These are phyloP conservation scores for Trichechus manatus DNA, from an alignment of 2,113 vertebrate genomes.

Conservation along the genomic window DNA sequence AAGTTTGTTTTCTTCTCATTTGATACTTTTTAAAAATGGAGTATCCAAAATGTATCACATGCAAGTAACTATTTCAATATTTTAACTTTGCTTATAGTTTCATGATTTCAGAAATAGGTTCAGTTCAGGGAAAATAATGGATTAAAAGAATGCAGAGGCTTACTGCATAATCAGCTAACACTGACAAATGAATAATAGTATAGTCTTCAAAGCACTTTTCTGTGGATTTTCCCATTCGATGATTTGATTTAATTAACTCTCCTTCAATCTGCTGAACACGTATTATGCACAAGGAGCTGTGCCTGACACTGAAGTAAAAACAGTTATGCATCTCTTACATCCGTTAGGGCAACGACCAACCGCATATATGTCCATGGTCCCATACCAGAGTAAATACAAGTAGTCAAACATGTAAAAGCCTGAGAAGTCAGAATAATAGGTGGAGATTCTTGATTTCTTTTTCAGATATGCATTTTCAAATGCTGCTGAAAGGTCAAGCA, in stretches of 20 bases:
- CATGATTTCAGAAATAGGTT: background rate
- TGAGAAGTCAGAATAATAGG: too few relatives aligned
- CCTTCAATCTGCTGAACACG: background rate
- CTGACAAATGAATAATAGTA: background rate
- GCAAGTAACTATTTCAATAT: background rate
- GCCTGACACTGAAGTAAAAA: conserved; percentile 24
- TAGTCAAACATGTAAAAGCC: too few relatives aligned
- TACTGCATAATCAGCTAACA: background rate
- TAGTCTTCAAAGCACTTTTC: background rate
- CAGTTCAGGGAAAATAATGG: background rate
- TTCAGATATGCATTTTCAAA: too few relatives aligned
- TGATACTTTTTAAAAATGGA: background rate
- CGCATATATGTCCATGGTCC: too few relatives aligned
- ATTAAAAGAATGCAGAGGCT: background rate
- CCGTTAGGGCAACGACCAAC: too few relatives aligned
- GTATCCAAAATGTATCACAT: background rate
- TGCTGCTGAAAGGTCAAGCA: too few relatives aligned
- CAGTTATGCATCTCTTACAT: too few relatives aligned
- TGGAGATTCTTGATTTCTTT: too few relatives aligned
- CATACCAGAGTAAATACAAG: too few relatives aligned
- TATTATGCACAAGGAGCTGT: background rate
- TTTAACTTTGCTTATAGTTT: conserved; percentile 4
- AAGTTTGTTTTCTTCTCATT: background rate
- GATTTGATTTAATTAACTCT: conserved; percentile 2
- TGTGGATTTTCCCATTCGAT: background rate